These are phyloP conservation scores for Teleopsis dalmanni DNA, from an alignment of 1,140 invertebrate species.

Conservation along the genomic window DNA sequence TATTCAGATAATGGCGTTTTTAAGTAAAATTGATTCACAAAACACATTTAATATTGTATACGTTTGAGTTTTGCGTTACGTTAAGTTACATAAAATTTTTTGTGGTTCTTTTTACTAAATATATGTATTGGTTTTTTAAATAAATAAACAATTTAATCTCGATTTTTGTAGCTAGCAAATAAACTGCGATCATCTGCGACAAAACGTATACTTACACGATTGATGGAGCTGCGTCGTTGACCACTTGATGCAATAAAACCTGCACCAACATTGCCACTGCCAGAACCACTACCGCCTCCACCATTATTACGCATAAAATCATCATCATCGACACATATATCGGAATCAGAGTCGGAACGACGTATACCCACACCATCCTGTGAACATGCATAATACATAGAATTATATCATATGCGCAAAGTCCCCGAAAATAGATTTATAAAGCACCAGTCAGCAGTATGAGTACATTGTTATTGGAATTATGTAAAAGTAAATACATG, in stretches of 20 bases:
- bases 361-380: slow-evolving; percentile 51
- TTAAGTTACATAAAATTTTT: too few relatives aligned
- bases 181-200: slow-evolving; percentile 39
- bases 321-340: slow-evolving; percentile 72
- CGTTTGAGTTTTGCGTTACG: too few relatives aligned
- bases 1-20: too few relatives aligned
- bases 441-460: neutral
- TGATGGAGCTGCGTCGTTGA: slow-evolving; percentile 36
- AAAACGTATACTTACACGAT: slow-evolving; percentile 44
- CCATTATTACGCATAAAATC: slow-evolving; percentile 15
- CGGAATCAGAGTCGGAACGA: slow-evolving; percentile 73
- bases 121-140: neutral
- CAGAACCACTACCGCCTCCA: slow-evolving; percentile 18
- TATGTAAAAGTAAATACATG: neutral
- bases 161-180: slow-evolving; percentile 44
- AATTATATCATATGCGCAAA: neutral
- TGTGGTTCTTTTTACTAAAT: too few relatives aligned
- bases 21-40: too few relatives aligned
- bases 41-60: too few relatives aligned
- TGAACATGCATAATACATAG: neutral
- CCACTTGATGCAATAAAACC: slow-evolving; percentile 7
- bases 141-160: slow-evolving; percentile 27
- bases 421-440: too few relatives aligned
- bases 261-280: slow-evolving; percentile 19
- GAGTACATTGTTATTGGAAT: neutral